These are phyloP conservation scores for Lasiurus borealis DNA, from an alignment of 2,113 vertebrate genomes.

Conservation along the genomic window DNA sequence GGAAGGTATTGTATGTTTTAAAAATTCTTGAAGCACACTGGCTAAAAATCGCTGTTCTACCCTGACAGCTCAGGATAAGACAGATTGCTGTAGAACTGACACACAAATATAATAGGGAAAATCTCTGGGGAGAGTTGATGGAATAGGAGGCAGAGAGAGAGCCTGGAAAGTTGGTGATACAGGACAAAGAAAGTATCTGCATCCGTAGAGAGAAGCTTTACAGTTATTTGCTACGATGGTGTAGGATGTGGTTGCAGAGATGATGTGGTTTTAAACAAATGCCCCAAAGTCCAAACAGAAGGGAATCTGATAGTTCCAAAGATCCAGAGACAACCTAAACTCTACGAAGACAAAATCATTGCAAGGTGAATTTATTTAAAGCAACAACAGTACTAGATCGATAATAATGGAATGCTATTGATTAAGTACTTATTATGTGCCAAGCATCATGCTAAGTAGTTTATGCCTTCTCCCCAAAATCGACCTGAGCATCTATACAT, in stretches of 20 bases:
- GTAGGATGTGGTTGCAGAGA: background rate
- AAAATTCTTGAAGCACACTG: background rate
- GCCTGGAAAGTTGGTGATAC: background rate
- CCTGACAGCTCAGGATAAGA: background rate
- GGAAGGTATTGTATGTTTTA: background rate
- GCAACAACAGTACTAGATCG: background rate
- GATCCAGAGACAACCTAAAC: background rate
- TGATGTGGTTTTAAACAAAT: background rate
- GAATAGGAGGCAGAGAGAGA: background rate
- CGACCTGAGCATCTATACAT: background rate
- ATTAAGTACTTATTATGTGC: background rate
- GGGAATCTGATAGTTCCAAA: background rate
- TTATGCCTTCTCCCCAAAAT: background rate
- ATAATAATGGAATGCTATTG: background rate
- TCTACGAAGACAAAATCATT: background rate
- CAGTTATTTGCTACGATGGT: background rate
- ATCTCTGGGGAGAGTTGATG: background rate
- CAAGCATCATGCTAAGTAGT: background rate
- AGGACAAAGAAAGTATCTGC: background rate
- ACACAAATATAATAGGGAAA: background rate
- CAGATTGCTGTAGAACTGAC: background rate
- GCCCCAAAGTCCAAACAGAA: background rate
- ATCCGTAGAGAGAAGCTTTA: background rate
- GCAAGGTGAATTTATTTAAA: background rate
- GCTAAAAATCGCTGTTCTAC: background rate